Base-by-base conservation (phyloP, 2,797 vertebrate genomes). In the Onychomys torridus region DNA sequence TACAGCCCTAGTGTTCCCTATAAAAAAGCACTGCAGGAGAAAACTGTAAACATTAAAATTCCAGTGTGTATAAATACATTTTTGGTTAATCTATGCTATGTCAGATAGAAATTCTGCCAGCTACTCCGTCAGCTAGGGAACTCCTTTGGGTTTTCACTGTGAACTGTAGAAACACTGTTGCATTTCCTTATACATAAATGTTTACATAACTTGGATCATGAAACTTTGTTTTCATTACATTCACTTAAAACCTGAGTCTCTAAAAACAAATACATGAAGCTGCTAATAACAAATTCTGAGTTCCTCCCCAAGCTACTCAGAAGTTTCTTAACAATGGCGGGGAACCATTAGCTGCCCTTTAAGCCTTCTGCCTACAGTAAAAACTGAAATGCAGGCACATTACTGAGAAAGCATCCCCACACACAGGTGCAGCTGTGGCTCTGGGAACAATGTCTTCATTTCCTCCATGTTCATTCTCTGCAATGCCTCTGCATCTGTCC, bases 41-140 rank as follows among this genome's bases (percentile, higher is more conserved):
- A 97, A 95, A 97, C 90, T 97, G 73, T 96, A 95, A 98, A 98
- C 89, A 97, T 94, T 97, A 97, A 98, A 98, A 97, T 86, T 94
- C 67, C 94, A 91, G 85, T 96, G 96, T 98, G 96, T 93, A 98
- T 93, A 98, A 98, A 98, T 52, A 86, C 21, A 92, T 95, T 98
- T 98, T 98, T 94, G 97, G 95, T 97, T 95, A 83, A 96, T 92
- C 91, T 97, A 95, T 91, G 96, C 98, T 96, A 93, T 96, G 89
- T 65, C 97, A 96, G 91, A 97, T 97, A 97, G 73, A 98, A 96
- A 97, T 96, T 65, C 98, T 94, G 89, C 94, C 97, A 93, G 87
- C 96, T 95, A 96, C 88, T 96, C 93, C 91, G 89, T 90, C 55
- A 95, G 96, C 69, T 95, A 92, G 96, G 95, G 95, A 91, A 93